phyloP scores from a whole-genome alignment of 2,888 invertebrate genomes.

The Conops quadrifasciatus region DNA sequence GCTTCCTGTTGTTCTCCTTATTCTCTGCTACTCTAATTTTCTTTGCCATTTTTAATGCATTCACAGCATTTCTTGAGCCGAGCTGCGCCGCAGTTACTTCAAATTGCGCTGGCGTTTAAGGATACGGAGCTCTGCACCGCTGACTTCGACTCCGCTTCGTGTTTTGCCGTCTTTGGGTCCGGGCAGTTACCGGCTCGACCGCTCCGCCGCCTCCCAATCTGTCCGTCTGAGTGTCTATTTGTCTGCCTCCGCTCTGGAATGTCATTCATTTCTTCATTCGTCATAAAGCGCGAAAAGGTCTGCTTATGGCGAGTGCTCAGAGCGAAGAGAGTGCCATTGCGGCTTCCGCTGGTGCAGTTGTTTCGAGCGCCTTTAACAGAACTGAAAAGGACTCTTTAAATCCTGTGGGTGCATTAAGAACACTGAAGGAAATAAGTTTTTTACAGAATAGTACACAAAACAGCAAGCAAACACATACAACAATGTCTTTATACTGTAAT shows the following conservation, averaged over 20 bases:
- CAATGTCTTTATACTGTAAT: too few relatives aligned
- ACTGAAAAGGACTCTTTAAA: too few relatives aligned
- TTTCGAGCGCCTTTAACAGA: too few relatives aligned
- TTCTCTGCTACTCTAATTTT: neutral
- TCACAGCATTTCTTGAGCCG: conserved; percentile 17
- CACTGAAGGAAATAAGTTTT: too few relatives aligned
- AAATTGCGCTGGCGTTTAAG: conserved; percentile 19
- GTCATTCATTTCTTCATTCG: neutral
- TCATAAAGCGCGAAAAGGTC: neutral
- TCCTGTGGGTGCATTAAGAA: too few relatives aligned
- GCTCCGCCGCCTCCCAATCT: neutral
- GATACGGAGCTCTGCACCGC: neutral
- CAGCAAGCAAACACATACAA: too few relatives aligned
- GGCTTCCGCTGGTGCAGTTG: too few relatives aligned
- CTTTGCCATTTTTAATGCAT: conserved; percentile 22
- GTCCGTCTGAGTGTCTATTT: neutral
- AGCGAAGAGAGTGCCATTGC: too few relatives aligned
- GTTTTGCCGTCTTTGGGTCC: neutral
- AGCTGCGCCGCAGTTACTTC: conserved; percentile 12
- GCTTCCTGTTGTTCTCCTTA: neutral
- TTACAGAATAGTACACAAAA: too few relatives aligned
- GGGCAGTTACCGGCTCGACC: too few relatives aligned
- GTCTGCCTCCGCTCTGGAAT: neutral
- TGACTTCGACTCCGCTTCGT: neutral
- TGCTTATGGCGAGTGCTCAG: neutral